Evolutionary conservation across 2,888 invertebrate genomes (phyloP).

Genomic region (Perithous albicinctus): DNA sequence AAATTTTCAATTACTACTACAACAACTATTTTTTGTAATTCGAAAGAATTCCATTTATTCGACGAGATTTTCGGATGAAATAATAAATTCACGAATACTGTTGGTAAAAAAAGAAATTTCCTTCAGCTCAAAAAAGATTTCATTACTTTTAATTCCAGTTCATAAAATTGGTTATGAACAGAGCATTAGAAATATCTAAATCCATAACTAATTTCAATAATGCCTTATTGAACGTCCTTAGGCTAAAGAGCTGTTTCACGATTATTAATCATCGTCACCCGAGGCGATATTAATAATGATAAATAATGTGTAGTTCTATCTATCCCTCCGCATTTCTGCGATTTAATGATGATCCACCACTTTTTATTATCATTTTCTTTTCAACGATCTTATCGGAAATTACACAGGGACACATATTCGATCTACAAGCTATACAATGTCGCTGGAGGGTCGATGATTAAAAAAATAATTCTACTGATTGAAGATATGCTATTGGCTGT

Average conservation of each 20-base stretch:
- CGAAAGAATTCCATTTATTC: not conserved
- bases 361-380: not conserved
- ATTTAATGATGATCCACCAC: not conserved
- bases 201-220: too few relatives aligned
- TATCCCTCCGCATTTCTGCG: not conserved
- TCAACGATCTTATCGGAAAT: not conserved
- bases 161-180: too few relatives aligned
- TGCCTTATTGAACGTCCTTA: not conserved
- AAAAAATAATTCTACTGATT: not conserved
- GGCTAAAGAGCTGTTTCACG: not conserved
- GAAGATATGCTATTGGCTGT: not conserved
- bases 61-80: too few relatives aligned
- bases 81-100: too few relatives aligned
- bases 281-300: not conserved
- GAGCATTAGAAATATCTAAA: too few relatives aligned
- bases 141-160: too few relatives aligned
- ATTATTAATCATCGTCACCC: not conserved
- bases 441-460: not conserved
- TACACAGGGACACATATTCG: not conserved
- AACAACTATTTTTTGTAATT: not conserved
- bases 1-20: too few relatives aligned
- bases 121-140: too few relatives aligned
- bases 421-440: not conserved
- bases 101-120: too few relatives aligned
- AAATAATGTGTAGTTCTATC: not conserved